Evolutionary conservation across 2,113 vertebrate genomes (phyloP), one percentile per base, ranked within the genome.

Genomic region (Fregata magnificens): DNA sequence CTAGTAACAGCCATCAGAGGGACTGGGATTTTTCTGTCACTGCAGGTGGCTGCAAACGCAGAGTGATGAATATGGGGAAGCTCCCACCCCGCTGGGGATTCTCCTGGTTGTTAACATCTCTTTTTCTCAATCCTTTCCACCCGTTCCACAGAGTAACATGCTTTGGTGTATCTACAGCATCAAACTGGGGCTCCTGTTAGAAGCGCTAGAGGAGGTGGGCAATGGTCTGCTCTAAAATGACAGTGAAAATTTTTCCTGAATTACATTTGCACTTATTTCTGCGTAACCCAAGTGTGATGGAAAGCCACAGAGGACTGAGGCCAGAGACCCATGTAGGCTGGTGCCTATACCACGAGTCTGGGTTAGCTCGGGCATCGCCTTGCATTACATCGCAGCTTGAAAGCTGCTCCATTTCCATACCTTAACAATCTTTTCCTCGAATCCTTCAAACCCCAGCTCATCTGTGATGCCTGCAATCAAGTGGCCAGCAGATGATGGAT

Each of bases 301-400:
- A 24, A 92, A 86, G 16, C 52, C 63, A 25, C 21, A 45, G 69
- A 56, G 56, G 55, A 49, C 47, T 4, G 17, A 40, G 52, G 58
- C 5, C 49, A 91, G 21, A 78, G 78, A 45, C 11, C 18, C 32
- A 12, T 34, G 7, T 8, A 26, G 26, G 38, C n/a, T 70, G 72
- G 29, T 52, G 40, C 45, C 52, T 24, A 11, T 1, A 22, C 32
- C 50, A n/a, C 0, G 1, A 58, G 20, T 8, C 34, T 0, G 0
- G 36, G 22, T 66, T 24, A 67, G 11, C 58, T 55, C 5, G 0
- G 38, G 61, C 49, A 62, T 80, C 70, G 59, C 47, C 19, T 70
- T 4, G 3, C 4, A 7, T 18, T 11, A 18, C 13, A n/a, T 6
- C 7, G 0, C 76, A 56, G 62, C 92, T 85, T 78, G 70, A 73